Base-by-base conservation (phyloP, 1,140 invertebrate genomes). In the Halictus rubicundus region DNA sequence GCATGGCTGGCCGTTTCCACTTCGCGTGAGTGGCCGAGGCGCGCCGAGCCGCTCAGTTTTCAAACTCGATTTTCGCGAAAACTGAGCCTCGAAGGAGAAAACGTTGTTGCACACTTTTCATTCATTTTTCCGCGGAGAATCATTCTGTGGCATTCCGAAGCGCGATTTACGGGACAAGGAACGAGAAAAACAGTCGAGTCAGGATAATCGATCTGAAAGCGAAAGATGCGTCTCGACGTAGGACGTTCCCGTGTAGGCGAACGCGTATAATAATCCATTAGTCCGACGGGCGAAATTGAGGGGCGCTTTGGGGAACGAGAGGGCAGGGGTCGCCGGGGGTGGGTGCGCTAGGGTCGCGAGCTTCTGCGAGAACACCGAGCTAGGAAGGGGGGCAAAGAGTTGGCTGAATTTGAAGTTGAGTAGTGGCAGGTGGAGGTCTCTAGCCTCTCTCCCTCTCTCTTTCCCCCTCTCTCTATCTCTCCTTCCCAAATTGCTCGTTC, bases 201-300 rank as follows among this genome's bases (percentile, higher is more conserved):
- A 16, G 10, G 46, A 49, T 87, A 84, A 87, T 84, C 85, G 85
- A 87, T 87, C 78, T 46, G 59, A 86, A 82, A 87, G 76, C 39
- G 64, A 68, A 87, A 82, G 85, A 86, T 86, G 78, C 60, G 49
- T 25, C 68, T 74, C 71, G 63, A 42, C 60, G 49, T 64, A 81
- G 73, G 82, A 82, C 78, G 79, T 82, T 84, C 74, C 71, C 71
- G 54, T 80, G 74, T 82, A 85, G 78, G 78, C 65, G 66, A 78
- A 80, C 71, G 85, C 83, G 87, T 87, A 88, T 89, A 87, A 89
- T 88, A 87, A 89, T 88, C 87, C 88, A 89, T 89, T 89, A 89
- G 88, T 87, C 68, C 83, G 87, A 86, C 87, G 88, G 79, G 57
- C 77, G 70, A 78, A 87, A 89, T 89, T 87, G 85, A 81, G 78